phyloP scores from a whole-genome alignment of 2,113 vertebrate genomes.

The Lampris incognitus region DNA sequence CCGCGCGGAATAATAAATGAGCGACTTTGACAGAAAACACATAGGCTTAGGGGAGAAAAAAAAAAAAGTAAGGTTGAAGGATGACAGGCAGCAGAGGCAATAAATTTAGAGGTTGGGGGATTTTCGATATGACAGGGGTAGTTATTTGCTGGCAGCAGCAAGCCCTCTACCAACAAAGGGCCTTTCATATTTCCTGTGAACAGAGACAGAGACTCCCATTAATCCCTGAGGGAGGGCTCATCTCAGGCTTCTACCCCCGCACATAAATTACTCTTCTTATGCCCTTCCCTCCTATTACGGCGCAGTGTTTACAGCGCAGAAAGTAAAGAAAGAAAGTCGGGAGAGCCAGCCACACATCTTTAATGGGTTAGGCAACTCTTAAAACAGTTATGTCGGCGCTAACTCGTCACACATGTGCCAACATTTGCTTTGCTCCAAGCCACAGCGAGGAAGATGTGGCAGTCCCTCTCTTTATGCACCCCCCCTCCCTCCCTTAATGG shows the following conservation, averaged over 20 bases:
- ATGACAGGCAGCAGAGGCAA: slow-evolving; percentile 74
- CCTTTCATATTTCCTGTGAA: slow-evolving; percentile 83
- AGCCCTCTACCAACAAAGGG: slow-evolving; percentile 80
- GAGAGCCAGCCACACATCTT: slow-evolving; percentile 65
- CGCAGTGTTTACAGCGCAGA: slow-evolving; percentile 68
- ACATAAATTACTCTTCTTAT: slow-evolving; percentile 79
- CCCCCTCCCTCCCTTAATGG: slow-evolving; percentile 2
- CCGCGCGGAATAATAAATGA: slow-evolving; percentile 74
- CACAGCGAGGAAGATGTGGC: slow-evolving; percentile 54
- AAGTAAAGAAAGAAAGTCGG: slow-evolving; percentile 62
- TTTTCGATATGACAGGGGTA: slow-evolving; percentile 79
- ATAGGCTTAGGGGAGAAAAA: slow-evolving; percentile 51
- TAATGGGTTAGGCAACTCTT: slow-evolving; percentile 78
- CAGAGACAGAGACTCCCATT: slow-evolving; percentile 80
- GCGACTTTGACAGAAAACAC: slow-evolving; percentile 77
- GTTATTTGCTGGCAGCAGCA: slow-evolving; percentile 79
- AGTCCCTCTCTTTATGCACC: slow-evolving; percentile 15
- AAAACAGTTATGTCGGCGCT: slow-evolving; percentile 71
- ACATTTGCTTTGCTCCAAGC: slow-evolving; percentile 79
- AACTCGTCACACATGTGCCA: slow-evolving; percentile 79
- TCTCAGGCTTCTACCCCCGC: slow-evolving; percentile 73
- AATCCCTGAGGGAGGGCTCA: slow-evolving; percentile 77
- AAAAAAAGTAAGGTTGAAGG: slow-evolving; percentile 60
- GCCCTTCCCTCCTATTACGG: slow-evolving; percentile 72
- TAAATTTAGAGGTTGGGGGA: slow-evolving; percentile 78